A percentile compares a stretch with the other conserved stretches of the same genome.
These are phyloP conservation scores for Calidris pugnax DNA, from an alignment of 2,113 vertebrate genomes.

Conservation along the genomic window DNA sequence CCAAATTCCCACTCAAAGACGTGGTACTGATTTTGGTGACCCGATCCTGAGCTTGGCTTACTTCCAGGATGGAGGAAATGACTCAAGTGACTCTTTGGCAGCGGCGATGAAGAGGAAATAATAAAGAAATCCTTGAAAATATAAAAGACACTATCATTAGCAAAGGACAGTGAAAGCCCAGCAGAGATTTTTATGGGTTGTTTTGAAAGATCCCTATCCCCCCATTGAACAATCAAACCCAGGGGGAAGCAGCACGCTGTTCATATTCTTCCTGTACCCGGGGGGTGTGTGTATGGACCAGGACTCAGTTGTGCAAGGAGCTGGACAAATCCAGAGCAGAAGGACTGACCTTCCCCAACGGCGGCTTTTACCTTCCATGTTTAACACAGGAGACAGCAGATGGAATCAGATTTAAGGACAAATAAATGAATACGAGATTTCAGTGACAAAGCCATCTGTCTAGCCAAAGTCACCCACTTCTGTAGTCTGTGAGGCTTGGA, in stretches of 20 bases:
- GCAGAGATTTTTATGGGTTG: not conserved
- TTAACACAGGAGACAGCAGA: slow-evolving; percentile 25
- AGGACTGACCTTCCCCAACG: not conserved
- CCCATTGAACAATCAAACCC: not conserved
- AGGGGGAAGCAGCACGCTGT: not conserved
- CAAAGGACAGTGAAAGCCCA: not conserved
- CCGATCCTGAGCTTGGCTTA: slow-evolving; percentile 24
- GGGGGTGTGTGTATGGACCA: fast-evolving
- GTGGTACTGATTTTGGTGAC: slow-evolving; percentile 10
- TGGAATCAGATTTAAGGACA: slow-evolving; percentile 37
- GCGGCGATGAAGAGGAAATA: not conserved
- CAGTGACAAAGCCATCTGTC: slow-evolving; percentile 61
- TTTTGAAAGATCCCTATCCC: not conserved
- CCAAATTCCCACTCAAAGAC: not conserved
- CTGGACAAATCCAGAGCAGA: not conserved
- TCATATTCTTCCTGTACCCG: not conserved
- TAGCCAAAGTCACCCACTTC: slow-evolving; percentile 63
- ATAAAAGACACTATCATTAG: not conserved
- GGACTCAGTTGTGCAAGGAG: not conserved
- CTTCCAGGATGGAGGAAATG: slow-evolving; percentile 46
- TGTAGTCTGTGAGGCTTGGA: slow-evolving; percentile 32
- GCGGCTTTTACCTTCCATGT: not conserved
- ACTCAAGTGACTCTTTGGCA: slow-evolving; percentile 40
- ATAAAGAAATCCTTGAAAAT: slow-evolving; percentile 55
- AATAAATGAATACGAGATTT: not conserved